Evolutionary conservation across 2,113 vertebrate genomes (phyloP).

Genomic region (Dasyornis broadbenti): DNA sequence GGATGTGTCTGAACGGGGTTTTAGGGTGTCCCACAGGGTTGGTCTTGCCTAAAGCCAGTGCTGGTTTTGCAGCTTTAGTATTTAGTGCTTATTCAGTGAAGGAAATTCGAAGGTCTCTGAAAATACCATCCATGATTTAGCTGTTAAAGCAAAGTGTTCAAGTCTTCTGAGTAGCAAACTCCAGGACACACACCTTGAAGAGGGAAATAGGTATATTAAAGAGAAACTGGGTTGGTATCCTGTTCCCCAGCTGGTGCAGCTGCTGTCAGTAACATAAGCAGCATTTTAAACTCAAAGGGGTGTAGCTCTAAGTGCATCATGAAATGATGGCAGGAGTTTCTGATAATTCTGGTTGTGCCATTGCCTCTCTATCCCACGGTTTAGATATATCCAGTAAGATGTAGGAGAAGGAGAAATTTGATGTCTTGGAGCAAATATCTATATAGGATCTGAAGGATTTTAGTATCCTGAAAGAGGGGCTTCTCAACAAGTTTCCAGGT

Average conservation of each 20-base stretch:
- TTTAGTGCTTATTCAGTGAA: not conserved
- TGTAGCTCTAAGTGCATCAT: not conserved
- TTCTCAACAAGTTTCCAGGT: not conserved
- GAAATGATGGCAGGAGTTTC: not conserved
- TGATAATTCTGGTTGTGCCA: not conserved
- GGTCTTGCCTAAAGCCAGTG: not conserved
- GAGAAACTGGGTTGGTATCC: not conserved
- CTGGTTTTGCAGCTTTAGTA: not conserved
- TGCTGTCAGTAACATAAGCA: not conserved
- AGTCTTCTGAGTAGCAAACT: not conserved
- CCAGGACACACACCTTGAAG: not conserved
- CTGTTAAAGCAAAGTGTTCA: not conserved
- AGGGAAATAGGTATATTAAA: not conserved
- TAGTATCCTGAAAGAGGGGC: not conserved
- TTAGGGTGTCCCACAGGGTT: not conserved
- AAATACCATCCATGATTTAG: rapidly evolving
- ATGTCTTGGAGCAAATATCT: not conserved
- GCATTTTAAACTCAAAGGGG: not conserved
- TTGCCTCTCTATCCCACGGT: not conserved
- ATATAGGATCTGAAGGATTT: not conserved
- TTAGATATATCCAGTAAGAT: not conserved
- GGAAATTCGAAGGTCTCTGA: not conserved
- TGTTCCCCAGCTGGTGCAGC: not conserved
- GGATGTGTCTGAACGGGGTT: not conserved
- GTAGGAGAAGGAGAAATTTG: rapidly evolving